These are phyloP conservation scores for Rhynchopsitta pachyrhyncha DNA, from an alignment of 2,113 vertebrate genomes.

Conservation along the genomic window DNA sequence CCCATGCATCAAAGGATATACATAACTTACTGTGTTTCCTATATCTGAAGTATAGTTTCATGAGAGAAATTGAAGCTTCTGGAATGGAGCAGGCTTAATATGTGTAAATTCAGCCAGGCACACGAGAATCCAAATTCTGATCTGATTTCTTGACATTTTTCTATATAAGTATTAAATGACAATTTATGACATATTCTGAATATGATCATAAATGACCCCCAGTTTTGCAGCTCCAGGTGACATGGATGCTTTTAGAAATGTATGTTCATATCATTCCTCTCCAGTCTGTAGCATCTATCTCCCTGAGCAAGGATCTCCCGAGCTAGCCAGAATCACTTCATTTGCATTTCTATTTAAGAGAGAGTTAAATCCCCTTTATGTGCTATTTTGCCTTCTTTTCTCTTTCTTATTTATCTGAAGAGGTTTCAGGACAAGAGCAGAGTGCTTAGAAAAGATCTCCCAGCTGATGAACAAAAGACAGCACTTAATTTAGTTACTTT, in stretches of 20 bases:
- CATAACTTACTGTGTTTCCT: neutral
- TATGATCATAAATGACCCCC: neutral
- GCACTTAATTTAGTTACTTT: slow-evolving; percentile 25
- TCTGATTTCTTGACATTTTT: neutral
- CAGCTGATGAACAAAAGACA: slow-evolving; percentile 5
- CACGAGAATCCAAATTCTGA: neutral
- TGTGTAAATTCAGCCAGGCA: neutral
- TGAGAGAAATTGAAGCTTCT: neutral
- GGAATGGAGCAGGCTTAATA: neutral
- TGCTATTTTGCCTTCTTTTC: slow-evolving; percentile 8
- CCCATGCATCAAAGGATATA: neutral
- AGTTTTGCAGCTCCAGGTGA: neutral
- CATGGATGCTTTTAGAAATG: neutral
- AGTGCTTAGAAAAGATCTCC: neutral
- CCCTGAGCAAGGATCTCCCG: neutral
- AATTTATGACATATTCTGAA: neutral
- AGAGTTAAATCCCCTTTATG: neutral
- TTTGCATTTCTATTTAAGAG: neutral
- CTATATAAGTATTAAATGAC: neutral
- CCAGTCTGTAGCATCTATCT: neutral
- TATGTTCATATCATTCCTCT: neutral
- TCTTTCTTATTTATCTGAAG: neutral
- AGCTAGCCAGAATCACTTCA: neutral
- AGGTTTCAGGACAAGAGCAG: neutral
- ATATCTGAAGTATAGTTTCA: neutral